Conservation (phyloP, 2,797 vertebrate species). For the Lutjanus campechanus region DNA sequence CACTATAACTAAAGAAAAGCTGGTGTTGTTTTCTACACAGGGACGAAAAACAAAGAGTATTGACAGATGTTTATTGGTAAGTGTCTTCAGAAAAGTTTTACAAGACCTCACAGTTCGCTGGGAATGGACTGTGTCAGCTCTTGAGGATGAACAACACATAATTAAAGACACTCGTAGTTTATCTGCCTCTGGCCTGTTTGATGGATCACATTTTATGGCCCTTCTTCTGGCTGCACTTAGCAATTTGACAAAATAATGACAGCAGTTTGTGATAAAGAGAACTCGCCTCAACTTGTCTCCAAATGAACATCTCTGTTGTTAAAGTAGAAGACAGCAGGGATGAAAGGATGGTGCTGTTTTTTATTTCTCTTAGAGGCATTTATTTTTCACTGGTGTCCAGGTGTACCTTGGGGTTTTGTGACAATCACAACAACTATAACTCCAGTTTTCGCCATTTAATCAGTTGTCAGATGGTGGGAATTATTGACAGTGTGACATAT, state of each 20-base stretch:
- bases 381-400: too few relatives aligned
- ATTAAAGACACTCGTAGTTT: constrained; percentile 66
- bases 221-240: constrained; percentile 40
- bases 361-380: too few relatives aligned
- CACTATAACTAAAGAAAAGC: background rate
- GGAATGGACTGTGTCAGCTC: constrained; percentile 55
- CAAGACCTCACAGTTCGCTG: constrained; percentile 63
- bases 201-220: constrained; percentile 53
- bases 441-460: too few relatives aligned
- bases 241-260: constrained; percentile 60
- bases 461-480: too few relatives aligned
- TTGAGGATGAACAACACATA: constrained; percentile 57
- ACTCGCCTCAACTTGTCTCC: constrained; percentile 45
- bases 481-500: too few relatives aligned
- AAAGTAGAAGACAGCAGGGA: background rate
- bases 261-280: constrained; percentile 43
- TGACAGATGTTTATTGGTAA: constrained; percentile 54
- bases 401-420: too few relatives aligned
- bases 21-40: constrained; percentile 12
- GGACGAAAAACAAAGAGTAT: constrained; percentile 14
- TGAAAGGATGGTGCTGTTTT: too few relatives aligned
- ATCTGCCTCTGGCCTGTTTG: constrained; percentile 59
- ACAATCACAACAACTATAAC: too few relatives aligned
- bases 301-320: constrained; percentile 17
- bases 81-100: constrained; percentile 48